phyloP scores from a whole-genome alignment of 2,113 vertebrate species.

The Prinia subflava region DNA sequence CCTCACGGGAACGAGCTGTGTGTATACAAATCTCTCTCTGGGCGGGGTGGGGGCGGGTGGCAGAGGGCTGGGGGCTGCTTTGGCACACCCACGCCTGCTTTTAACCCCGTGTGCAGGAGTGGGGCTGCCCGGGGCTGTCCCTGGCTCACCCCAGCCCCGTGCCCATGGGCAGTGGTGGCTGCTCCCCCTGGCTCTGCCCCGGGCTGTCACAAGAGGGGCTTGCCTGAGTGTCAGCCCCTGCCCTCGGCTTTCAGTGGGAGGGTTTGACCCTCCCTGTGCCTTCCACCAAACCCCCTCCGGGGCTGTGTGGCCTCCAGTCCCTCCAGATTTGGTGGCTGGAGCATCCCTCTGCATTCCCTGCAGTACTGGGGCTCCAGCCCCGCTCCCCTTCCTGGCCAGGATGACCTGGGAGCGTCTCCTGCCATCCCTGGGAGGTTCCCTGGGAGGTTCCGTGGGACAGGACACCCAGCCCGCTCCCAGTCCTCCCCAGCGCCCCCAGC shows the following conservation, averaged over 20 bases:
- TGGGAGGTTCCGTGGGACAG: not conserved
- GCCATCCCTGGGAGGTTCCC: not conserved
- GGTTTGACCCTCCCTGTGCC: not conserved
- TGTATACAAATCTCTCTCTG: not conserved
- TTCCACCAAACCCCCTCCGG: not conserved
- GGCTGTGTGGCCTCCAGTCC: not conserved
- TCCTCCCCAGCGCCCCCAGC: not conserved
- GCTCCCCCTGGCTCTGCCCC: not conserved
- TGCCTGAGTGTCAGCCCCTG: not conserved
- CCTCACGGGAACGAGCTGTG: slow-evolving; percentile 35
- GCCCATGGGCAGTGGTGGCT: not conserved
- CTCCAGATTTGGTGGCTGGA: not conserved
- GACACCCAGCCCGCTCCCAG: not conserved
- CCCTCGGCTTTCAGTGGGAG: not conserved
- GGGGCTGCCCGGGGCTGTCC: not conserved
- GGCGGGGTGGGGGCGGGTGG: not conserved
- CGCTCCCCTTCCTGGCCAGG: not conserved
- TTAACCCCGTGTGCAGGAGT: accelerated
- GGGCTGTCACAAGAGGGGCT: not conserved
- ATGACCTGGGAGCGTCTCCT: not conserved
- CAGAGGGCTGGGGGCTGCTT: not conserved
- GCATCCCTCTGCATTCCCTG: not conserved
- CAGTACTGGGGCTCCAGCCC: not conserved
- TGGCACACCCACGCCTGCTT: not conserved
- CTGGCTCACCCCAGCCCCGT: not conserved